Conservation (phyloP, 2,797 vertebrate genomes). For the Macrochelys suwanniensis region DNA sequence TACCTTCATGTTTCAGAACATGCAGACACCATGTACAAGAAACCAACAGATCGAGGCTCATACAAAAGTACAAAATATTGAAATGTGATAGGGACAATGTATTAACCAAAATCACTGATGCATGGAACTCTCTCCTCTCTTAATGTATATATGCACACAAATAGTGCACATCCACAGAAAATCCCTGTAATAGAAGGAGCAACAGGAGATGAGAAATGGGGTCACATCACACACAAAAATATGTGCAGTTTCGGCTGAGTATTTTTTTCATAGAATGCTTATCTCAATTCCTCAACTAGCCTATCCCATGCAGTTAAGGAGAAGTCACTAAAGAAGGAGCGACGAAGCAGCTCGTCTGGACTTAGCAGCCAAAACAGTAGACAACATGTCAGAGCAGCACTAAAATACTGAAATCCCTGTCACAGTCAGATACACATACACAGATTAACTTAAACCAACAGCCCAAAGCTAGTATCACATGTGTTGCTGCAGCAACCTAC, state of each 20-base stretch:
- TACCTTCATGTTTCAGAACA: not conserved
- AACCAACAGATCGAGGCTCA: not conserved
- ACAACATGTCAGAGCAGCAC: not conserved
- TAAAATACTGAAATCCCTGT: not conserved
- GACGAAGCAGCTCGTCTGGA: not conserved
- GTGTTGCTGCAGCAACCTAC: not conserved
- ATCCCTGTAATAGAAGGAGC: not conserved
- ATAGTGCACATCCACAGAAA: not conserved
- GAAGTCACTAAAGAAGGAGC: not conserved
- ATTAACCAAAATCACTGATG: not conserved
- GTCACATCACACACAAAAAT: not conserved
- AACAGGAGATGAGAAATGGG: not conserved
- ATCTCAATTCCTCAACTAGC: not conserved
- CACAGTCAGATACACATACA: not conserved
- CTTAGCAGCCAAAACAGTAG: not conserved
- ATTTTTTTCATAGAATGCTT: not conserved
- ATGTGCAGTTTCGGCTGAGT: not conserved
- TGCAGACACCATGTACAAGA: not conserved
- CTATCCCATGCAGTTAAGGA: not conserved
- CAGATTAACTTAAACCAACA: not conserved
- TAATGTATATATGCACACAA: not conserved
- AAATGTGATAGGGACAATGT: not conserved
- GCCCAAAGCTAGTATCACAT: not conserved
- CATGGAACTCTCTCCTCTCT: not conserved
- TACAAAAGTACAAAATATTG: not conserved